Conservation (phyloP, 1,140 invertebrate species). For the Musca domestica region DNA sequence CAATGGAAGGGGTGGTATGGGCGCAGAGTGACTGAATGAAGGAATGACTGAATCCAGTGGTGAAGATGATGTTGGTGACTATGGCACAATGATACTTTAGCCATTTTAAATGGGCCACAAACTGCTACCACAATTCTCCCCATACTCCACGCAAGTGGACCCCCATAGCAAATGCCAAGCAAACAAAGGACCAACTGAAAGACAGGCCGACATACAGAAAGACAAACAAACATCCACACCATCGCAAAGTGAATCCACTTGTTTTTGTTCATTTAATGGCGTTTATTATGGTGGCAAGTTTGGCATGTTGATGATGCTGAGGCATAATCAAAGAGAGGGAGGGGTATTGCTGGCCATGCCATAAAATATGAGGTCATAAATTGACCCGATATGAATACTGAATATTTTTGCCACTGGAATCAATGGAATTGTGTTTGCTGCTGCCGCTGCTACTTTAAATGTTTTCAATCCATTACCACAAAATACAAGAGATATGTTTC, state of each 20-base stretch:
- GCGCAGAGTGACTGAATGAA: background rate
- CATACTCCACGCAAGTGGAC: background rate
- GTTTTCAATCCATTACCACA: slow-evolving; percentile 12
- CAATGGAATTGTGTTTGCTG: background rate
- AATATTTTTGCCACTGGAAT: background rate
- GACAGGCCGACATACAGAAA: background rate
- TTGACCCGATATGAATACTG: slow-evolving; percentile 20
- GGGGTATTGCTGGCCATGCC: background rate
- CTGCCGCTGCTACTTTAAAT: background rate
- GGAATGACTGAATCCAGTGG: background rate
- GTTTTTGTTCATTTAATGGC: slow-evolving; percentile 35
- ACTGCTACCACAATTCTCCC: background rate
- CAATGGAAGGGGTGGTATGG: background rate
- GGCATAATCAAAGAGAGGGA: too few species aligned
- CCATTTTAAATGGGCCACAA: too few species aligned
- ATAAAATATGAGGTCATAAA: slow-evolving; percentile 26
- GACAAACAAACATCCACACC: slow-evolving; percentile 26
- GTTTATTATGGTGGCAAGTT: slow-evolving; percentile 24
- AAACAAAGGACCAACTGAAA: background rate
- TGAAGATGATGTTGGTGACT: background rate
- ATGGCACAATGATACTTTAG: too few species aligned
- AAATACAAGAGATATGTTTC: background rate
- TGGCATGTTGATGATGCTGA: background rate
- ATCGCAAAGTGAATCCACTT: slow-evolving; percentile 47
- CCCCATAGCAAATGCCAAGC: background rate